Percentiles rank a stretch among this genome's conserved stretches.
Evolutionary conservation across 2,888 invertebrate genomes (phyloP).

Genomic region (Synanthedon tipuliformis): DNA sequence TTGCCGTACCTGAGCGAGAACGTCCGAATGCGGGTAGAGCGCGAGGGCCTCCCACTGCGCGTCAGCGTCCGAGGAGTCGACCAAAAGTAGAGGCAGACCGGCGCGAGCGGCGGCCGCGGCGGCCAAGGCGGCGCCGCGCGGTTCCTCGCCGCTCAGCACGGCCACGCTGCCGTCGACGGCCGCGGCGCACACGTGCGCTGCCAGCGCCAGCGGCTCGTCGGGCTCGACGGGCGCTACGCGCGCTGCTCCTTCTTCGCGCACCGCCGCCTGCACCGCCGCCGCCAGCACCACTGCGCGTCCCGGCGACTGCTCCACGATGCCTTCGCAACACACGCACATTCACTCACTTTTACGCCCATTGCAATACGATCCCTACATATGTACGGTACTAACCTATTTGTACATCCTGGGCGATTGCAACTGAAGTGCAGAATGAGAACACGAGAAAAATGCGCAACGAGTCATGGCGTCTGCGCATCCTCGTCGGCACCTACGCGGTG

Average conservation of each 20-base stretch:
- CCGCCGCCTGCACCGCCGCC: conserved; percentile 27
- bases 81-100: conserved; percentile 36
- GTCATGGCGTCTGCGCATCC: no score
- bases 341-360: background rate
- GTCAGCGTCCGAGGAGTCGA: conserved; percentile 26
- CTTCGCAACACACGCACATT: background rate
- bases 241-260: conserved; percentile 35
- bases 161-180: background rate
- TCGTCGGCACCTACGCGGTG: no score
- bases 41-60: conserved; percentile 31
- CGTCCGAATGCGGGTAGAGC: conserved; percentile 33
- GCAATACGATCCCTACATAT: background rate
- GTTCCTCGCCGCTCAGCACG: background rate
- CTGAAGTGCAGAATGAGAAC: no score
- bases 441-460: no score
- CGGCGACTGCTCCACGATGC: background rate
- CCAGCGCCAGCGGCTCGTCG: conserved; percentile 21
- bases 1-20: conserved; percentile 22
- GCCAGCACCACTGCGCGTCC: background rate
- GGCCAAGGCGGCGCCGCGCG: conserved; percentile 12
- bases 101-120: conserved; percentile 29
- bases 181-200: conserved; percentile 3
- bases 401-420: no score
- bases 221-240: conserved; percentile 31
- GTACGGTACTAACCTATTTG: no score